A percentile compares a stretch with the other conserved stretches of the same genome.
Evolutionary conservation across 2,797 vertebrate species (phyloP).

Genomic region (Antennarius maculatus): DNA sequence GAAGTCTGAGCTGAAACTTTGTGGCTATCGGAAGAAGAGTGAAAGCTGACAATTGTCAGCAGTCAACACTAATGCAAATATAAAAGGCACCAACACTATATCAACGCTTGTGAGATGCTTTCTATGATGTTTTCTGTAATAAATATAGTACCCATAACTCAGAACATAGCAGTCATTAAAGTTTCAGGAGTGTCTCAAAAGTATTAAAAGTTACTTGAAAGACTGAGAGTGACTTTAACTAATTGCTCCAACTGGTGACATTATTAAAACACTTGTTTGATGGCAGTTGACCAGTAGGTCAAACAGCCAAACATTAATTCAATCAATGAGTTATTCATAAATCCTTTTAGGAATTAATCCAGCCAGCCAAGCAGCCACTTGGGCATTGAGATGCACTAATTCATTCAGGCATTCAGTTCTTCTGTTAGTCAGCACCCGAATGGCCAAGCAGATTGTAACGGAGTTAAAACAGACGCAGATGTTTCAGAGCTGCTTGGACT

Average conservation of each 20-base stretch:
- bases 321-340: conserved; percentile 58
- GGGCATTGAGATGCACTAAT: conserved; percentile 31
- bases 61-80: neutral
- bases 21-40: conserved; percentile 32
- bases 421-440: conserved; percentile 24
- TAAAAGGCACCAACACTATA: conserved; percentile 10
- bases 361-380: conserved; percentile 28
- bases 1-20: conserved; percentile 56
- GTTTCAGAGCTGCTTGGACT: conserved; percentile 31
- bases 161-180: too few species aligned
- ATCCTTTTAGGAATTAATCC: conserved; percentile 37
- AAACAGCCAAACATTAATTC: conserved; percentile 42
- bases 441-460: conserved; percentile 14
- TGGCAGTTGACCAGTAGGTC: conserved; percentile 51
- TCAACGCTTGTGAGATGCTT: neutral
- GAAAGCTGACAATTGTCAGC: conserved; percentile 54
- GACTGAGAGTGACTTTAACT: conserved; percentile 2
- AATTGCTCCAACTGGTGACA: conserved; percentile 6
- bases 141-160: neutral
- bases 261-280: conserved; percentile 8
- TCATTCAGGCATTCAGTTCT: conserved; percentile 43
- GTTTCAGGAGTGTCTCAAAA: neutral
- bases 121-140: conserved; percentile 10
- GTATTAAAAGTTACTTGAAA: neutral
- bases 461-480: conserved; percentile 48